These are phyloP conservation scores for Cheilosia impressa DNA, from an alignment of 2,888 invertebrate genomes.

Conservation along the genomic window DNA sequence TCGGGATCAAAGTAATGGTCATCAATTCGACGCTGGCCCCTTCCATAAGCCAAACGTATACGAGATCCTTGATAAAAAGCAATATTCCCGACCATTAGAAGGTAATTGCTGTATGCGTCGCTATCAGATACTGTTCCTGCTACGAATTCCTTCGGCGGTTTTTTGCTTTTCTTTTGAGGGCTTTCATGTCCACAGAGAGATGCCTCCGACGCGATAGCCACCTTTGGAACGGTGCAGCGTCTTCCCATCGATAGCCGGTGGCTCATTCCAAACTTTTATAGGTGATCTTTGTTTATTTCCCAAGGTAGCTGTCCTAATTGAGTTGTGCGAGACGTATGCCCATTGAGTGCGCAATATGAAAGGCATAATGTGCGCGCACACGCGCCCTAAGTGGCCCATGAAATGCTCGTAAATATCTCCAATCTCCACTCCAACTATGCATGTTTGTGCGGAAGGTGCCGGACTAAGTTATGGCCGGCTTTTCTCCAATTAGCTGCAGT, in stretches of 20 bases:
- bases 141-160: conserved; percentile 26
- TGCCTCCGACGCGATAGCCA: conserved; percentile 56
- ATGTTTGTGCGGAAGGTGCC: conserved; percentile 3
- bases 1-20: conserved; percentile 69
- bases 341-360: neutral
- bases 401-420: too few species aligned
- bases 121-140: conserved; percentile 43
- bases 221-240: conserved; percentile 14
- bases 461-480: conserved; percentile 8
- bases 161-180: conserved; percentile 2
- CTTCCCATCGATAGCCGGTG: conserved; percentile 18
- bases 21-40: conserved; percentile 65
- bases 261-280: conserved; percentile 32
- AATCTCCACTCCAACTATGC: neutral
- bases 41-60: conserved; percentile 52
- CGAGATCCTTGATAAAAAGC: conserved; percentile 70
- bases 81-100: conserved; percentile 73
- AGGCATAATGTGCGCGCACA: conserved; percentile 10
- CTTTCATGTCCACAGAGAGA: conserved; percentile 40
- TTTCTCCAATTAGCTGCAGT: conserved; percentile 7
- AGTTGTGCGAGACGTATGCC: conserved; percentile 26
- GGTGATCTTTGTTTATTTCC: conserved; percentile 37
- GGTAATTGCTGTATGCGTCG: conserved; percentile 69
- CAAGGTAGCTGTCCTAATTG: conserved; percentile 50
- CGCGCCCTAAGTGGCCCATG: conserved; percentile 2